These are phyloP conservation scores for Oxytorus armatus DNA, from an alignment of 2,888 invertebrate genomes.

Conservation along the genomic window DNA sequence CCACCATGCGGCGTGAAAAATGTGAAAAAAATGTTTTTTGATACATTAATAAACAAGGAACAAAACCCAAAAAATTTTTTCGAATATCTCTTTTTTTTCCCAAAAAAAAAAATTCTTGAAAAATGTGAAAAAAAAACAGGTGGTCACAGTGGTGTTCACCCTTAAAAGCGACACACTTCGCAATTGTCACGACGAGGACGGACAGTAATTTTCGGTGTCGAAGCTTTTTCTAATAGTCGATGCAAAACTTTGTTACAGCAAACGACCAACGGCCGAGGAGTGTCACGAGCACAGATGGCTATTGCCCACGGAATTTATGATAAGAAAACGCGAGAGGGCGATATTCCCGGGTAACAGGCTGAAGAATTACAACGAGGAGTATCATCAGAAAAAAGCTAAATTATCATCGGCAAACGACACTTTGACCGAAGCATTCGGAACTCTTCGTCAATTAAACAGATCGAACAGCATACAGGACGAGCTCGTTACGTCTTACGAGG, in stretches of 20 bases:
- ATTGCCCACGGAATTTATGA: conserved; percentile 95
- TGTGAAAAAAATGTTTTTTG: too few species aligned
- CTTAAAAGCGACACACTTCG: too few species aligned
- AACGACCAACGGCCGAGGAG: conserved; percentile 97
- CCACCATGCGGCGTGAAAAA: too few species aligned
- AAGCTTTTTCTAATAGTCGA: too few species aligned
- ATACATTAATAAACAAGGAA: too few species aligned
- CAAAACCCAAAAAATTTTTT: too few species aligned
- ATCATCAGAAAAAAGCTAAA: conserved; percentile 89
- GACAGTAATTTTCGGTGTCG: too few species aligned
- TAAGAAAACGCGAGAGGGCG: conserved; percentile 95
- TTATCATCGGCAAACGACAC: conserved; percentile 87
- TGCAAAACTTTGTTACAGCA: conserved; percentile 89
- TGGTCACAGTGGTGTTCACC: too few species aligned
- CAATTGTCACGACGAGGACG: too few species aligned
- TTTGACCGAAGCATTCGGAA: conserved; percentile 86
- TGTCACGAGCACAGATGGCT: conserved; percentile 99
- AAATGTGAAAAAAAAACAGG: too few species aligned
- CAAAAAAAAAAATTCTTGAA: too few species aligned
- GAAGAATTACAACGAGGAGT: conserved; percentile 93
- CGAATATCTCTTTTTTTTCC: too few species aligned
- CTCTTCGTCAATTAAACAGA: conserved; percentile 87
- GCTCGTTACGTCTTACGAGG: conserved; percentile 86
- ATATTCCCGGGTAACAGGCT: conserved; percentile 93
- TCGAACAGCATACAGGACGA: conserved; percentile 95